These are phyloP conservation scores for Meles meles DNA, from an alignment of 2,113 vertebrate genomes.

Conservation along the genomic window DNA sequence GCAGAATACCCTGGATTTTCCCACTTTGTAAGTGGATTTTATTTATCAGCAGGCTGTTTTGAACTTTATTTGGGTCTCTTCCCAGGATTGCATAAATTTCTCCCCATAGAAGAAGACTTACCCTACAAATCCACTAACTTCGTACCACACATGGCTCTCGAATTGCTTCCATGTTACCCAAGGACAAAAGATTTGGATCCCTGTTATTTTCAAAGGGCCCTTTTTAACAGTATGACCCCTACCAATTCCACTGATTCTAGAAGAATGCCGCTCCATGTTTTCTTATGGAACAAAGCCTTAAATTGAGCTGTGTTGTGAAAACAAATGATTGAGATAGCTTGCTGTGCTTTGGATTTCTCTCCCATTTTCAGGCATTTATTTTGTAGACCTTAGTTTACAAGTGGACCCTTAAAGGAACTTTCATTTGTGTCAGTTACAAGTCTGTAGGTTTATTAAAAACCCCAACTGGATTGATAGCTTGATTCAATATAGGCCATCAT, in stretches of 20 bases:
- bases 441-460: background rate
- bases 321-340: too few relatives aligned
- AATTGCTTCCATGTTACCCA: background rate
- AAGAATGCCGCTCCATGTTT: background rate
- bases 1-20: background rate
- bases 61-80: background rate
- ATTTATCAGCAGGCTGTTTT: background rate
- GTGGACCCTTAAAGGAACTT: background rate
- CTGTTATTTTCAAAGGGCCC: background rate
- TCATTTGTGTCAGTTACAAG: background rate
- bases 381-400: background rate
- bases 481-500: background rate
- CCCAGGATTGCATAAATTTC: background rate
- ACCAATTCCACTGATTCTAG: background rate
- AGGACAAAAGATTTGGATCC: background rate
- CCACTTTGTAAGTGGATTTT: background rate
- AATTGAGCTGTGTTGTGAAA: background rate
- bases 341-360: background rate
- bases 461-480: background rate
- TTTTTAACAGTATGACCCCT: background rate
- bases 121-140: background rate
- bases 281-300: background rate
- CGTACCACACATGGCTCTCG: background rate
- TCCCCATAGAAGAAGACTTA: background rate
- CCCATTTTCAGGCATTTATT: background rate